A percentile compares a stretch with the other conserved stretches of the same genome.
Evolutionary conservation across 2,888 invertebrate species (phyloP).

Genomic region (Calameuta pallipes): DNA sequence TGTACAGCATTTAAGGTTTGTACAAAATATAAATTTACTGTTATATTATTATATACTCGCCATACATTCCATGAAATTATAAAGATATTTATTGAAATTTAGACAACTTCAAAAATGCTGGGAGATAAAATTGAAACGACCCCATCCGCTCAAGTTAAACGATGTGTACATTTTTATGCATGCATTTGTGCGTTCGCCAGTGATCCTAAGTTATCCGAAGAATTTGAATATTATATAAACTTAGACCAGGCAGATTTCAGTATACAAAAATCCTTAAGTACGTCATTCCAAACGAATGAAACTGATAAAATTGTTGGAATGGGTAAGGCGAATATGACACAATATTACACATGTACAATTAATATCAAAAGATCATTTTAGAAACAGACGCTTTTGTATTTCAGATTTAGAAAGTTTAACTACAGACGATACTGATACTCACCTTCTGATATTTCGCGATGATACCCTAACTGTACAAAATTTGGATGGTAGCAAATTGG

Average conservation of each 20-base stretch:
- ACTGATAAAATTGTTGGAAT: constrained; percentile 57
- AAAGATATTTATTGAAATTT: constrained; percentile 23
- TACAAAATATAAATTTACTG: not conserved
- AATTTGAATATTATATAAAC: constrained; percentile 73
- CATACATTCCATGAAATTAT: constrained; percentile 12
- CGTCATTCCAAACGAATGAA: constrained; percentile 44
- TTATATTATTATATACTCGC: constrained; percentile 18
- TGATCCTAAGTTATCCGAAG: constrained; percentile 72
- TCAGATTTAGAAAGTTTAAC: constrained; percentile 55
- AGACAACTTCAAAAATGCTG: constrained; percentile 40
- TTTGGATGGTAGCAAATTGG: constrained; percentile 51
- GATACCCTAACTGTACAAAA: constrained; percentile 56
- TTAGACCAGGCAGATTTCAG: constrained; percentile 62
- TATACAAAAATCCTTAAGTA: constrained; percentile 44
- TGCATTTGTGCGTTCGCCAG: constrained; percentile 79
- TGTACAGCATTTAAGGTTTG: constrained; percentile 70
- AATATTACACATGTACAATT: not conserved
- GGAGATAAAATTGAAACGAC: constrained; percentile 46
- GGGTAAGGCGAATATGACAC: constrained; percentile 39
- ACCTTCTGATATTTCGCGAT: constrained; percentile 58
- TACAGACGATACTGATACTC: constrained; percentile 54
- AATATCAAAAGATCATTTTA: not conserved
- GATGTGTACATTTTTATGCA: constrained; percentile 78
- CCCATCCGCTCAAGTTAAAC: constrained; percentile 48
- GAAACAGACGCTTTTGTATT: constrained; percentile 9